Conservation (phyloP, 2,888 invertebrate species). For the Ormyrus pomaceus region DNA sequence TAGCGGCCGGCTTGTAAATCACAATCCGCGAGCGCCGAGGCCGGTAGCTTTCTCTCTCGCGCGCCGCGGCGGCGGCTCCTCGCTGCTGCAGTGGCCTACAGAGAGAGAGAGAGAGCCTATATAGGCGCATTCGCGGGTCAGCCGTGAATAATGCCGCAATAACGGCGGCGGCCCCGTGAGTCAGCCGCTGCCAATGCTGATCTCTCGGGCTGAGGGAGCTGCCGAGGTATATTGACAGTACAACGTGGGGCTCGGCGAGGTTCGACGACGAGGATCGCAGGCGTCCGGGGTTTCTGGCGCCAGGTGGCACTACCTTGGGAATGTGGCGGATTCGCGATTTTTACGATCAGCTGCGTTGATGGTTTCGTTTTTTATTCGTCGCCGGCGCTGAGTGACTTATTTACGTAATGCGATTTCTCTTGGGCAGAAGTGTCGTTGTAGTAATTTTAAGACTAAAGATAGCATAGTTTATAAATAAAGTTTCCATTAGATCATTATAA, state of each 20-base stretch:
- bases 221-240: slow-evolving; percentile 48
- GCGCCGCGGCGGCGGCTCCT: slow-evolving; percentile 60
- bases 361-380: too few relatives aligned
- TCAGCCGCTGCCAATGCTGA: slow-evolving; percentile 60
- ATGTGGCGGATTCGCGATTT: too few relatives aligned
- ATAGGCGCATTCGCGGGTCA: slow-evolving; percentile 48
- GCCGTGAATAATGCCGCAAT: slow-evolving; percentile 23
- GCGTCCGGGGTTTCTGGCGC: too few relatives aligned
- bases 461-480: too few relatives aligned
- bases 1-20: slow-evolving; percentile 45
- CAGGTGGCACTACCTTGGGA: too few relatives aligned
- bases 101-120: too few relatives aligned
- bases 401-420: too few relatives aligned
- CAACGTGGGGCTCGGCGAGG: not conserved
- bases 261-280: not conserved
- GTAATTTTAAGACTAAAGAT: too few relatives aligned
- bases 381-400: too few relatives aligned
- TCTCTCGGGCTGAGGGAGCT: not conserved
- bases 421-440: too few relatives aligned
- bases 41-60: slow-evolving; percentile 71
- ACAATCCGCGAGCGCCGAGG: slow-evolving; percentile 62
- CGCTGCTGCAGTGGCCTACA: slow-evolving; percentile 1
- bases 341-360: too few relatives aligned
- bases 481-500: too few relatives aligned
- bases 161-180: slow-evolving; percentile 24